Percentiles rank a stretch among this genome's conserved stretches.
Conservation (phyloP, 2,888 invertebrate genomes). For the Oxyteleia sp. region DNA sequence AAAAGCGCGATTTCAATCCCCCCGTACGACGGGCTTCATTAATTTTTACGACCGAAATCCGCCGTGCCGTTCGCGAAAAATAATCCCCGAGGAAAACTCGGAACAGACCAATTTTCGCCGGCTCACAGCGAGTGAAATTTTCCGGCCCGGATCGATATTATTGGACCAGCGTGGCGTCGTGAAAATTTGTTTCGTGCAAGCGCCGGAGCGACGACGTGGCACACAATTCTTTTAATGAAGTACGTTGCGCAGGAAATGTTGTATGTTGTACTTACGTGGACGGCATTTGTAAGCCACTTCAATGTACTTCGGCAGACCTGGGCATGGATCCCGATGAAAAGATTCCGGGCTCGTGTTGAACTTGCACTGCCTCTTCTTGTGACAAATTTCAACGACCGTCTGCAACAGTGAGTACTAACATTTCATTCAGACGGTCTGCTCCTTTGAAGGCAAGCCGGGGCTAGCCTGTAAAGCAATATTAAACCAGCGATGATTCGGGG, state of each 20-base stretch:
- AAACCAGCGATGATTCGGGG: conserved; percentile 35
- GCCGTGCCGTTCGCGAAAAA: too few species aligned
- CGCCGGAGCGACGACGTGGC: conserved; percentile 7
- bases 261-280: conserved; percentile 95
- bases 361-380: conserved; percentile 97
- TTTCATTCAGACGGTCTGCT: conserved; percentile 88
- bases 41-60: too few species aligned
- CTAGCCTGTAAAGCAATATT: conserved; percentile 28
- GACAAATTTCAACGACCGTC: conserved; percentile 97
- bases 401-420: conserved; percentile 95
- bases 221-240: conserved; percentile 52
- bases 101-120: conserved; percentile 5
- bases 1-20: too few species aligned
- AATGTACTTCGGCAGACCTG: conserved; percentile 96
- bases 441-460: conserved; percentile 78
- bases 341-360: conserved; percentile 96
- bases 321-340: conserved; percentile 97
- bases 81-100: background rate
- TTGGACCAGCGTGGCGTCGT: conserved; percentile 6
- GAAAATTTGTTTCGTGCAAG: conserved; percentile 33
- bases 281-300: conserved; percentile 99
- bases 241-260: conserved; percentile 43
- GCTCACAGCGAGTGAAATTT: conserved; percentile 7
- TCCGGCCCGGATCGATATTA: conserved; percentile 30
- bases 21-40: too few species aligned